Evolutionary conservation across 2,113 vertebrate genomes (phyloP).

Genomic region (Pedetes capensis): DNA sequence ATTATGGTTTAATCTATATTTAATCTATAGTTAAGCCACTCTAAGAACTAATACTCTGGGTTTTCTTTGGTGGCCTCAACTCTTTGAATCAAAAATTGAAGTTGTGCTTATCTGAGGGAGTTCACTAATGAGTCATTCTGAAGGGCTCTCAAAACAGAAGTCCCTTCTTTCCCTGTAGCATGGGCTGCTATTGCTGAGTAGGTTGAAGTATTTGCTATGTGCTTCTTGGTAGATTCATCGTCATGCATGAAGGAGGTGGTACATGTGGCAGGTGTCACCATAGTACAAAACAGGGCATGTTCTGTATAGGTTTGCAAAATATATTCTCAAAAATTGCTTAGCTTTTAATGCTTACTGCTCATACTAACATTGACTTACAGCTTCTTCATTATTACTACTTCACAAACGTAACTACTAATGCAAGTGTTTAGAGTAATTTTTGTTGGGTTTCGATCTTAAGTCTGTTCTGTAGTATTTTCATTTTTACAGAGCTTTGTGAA

Average conservation of each 20-base stretch:
- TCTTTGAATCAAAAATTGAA: not conserved
- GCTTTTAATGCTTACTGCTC: not conserved
- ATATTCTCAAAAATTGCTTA: not conserved
- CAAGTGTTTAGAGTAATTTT: not conserved
- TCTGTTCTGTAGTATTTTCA: not conserved
- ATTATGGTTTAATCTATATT: not conserved
- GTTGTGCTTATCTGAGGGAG: not conserved
- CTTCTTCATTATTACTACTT: conserved; percentile 15
- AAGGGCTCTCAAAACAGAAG: not conserved
- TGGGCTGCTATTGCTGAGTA: not conserved
- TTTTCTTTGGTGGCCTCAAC: not conserved
- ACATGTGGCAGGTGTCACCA: not conserved
- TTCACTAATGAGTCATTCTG: not conserved
- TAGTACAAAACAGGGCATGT: not conserved
- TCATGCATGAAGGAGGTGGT: not conserved
- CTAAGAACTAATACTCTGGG: not conserved
- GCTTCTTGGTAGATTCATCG: not conserved
- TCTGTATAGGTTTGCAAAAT: not conserved
- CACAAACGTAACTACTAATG: not conserved
- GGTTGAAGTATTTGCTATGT: not conserved
- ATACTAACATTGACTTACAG: not conserved
- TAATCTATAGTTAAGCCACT: not conserved
- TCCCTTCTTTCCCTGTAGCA: not conserved
- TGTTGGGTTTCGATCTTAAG: not conserved
- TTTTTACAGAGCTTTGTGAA: not conserved